A percentile compares a stretch with the other conserved stretches of the same genome.
These are phyloP conservation scores for Catamblyrhynchus diadema DNA, from an alignment of 2,797 vertebrate species.

Conservation along the genomic window DNA sequence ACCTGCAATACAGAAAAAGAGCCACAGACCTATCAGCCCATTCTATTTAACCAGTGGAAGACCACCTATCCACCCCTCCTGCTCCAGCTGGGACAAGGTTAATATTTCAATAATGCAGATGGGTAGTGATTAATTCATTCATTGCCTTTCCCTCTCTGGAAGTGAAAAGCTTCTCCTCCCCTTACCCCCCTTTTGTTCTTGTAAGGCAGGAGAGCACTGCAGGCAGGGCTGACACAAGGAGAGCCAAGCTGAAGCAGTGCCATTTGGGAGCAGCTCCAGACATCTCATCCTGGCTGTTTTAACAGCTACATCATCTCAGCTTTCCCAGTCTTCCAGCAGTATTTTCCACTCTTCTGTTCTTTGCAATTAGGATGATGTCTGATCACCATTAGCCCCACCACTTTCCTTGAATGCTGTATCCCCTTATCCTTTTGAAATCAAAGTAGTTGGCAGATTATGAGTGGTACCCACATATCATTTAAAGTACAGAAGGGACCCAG, in stretches of 20 bases:
- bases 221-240: background rate
- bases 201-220: background rate
- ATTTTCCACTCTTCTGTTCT: background rate
- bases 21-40: background rate
- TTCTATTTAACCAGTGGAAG: background rate
- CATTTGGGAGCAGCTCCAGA: background rate
- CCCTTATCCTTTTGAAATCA: background rate
- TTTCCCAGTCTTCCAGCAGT: background rate
- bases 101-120: background rate
- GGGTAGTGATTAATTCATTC: background rate
- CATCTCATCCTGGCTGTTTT: background rate
- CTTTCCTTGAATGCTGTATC: background rate
- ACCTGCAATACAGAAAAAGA: slow-evolving; percentile 75
- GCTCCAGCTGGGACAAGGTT: background rate
- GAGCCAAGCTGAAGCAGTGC: background rate
- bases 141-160: background rate
- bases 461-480: accelerated
- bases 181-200: background rate
- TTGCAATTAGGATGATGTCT: background rate
- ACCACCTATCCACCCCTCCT: background rate
- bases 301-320: background rate
- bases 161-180: background rate
- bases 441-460: background rate
- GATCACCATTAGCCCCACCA: background rate
- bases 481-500: background rate